A percentile compares a stretch with the other conserved stretches of the same genome.
Conservation (phyloP, 2,113 vertebrate species). For the Motacilla tschutschensis region DNA sequence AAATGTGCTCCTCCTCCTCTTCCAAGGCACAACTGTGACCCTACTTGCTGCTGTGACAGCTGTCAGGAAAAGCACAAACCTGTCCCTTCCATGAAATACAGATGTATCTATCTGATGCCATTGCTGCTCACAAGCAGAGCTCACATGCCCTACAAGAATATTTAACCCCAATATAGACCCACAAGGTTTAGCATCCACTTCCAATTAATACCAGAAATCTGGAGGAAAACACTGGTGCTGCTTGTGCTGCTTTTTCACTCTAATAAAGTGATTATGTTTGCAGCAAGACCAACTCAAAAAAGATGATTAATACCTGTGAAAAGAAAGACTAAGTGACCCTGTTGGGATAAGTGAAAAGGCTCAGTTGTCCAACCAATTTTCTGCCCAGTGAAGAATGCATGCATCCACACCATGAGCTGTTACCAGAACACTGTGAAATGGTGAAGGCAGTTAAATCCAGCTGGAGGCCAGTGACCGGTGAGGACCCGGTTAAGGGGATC, state of each 20-base stretch:
- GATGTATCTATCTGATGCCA: not conserved
- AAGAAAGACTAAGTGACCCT: not conserved
- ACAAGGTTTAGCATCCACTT: not conserved
- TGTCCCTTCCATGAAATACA: not conserved
- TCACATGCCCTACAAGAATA: not conserved
- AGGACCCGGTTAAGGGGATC: not conserved
- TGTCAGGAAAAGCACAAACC: not conserved
- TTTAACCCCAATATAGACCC: not conserved
- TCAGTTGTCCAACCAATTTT: not conserved
- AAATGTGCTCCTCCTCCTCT: not conserved
- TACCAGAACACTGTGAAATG: not conserved
- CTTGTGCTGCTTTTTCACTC: not conserved
- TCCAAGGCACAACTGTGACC: not conserved
- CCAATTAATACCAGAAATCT: not conserved
- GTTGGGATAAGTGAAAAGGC: not conserved
- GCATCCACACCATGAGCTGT: not conserved
- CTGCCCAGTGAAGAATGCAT: not conserved
- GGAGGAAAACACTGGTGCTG: not conserved
- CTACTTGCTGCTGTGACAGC: not conserved
- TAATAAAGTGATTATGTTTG: accelerated
- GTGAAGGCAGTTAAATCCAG: not conserved
- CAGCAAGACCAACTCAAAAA: not conserved
- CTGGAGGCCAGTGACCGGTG: not conserved
- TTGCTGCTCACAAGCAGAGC: not conserved
- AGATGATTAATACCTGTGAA: not conserved